Evolutionary conservation across 2,113 vertebrate species (phyloP), one percentile per base, ranked within the genome.

Genomic region (Todiramphus saurophagus): DNA sequence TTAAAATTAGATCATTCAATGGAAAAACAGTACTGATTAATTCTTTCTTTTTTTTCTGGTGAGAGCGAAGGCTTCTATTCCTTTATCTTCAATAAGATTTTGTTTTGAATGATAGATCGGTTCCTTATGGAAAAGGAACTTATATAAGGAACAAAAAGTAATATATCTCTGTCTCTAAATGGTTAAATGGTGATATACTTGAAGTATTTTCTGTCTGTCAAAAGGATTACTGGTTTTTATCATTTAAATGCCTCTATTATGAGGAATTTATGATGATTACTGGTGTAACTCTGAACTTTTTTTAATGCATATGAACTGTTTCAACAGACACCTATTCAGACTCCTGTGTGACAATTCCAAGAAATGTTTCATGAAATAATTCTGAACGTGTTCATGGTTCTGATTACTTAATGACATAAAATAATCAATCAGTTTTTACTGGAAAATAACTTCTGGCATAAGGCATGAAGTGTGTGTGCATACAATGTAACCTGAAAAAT

Each of bases 191-290:
- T 33, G 5, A 80, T 35, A 41, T 39, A 17, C 31, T 78, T 91
- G 46, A 74, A 59, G 24, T 15, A 5, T 30, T 43, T 27, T 9
- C 27, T 77, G 44, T 0, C 25, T 89, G 50, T 46, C 51, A 33
- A 58, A 19, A 89, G 28, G 16, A 16, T 91, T 69, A 17, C 66
- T 24, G 1, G 7, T 72, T 82, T 35, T 39, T 13, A 25, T 18
- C 8, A 11, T 53, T 33, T 30, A 44, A 50, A 4, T 10, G 1
- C 11, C 15, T 37, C 11, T 20, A 0, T 30, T 51, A 2, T 6
- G 48, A 88, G 58, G 68, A 59, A 31, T 86, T 63, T 18, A 13
- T 69, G 37, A 25, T 53, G 41, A 1, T 91, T 70, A 16, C 58
- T 28, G 4, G 7, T 9, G 20, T 11, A 16, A 46, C 41, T 81